Base-by-base conservation (phyloP, 2,113 vertebrate genomes). In the Regulus satrapa region DNA sequence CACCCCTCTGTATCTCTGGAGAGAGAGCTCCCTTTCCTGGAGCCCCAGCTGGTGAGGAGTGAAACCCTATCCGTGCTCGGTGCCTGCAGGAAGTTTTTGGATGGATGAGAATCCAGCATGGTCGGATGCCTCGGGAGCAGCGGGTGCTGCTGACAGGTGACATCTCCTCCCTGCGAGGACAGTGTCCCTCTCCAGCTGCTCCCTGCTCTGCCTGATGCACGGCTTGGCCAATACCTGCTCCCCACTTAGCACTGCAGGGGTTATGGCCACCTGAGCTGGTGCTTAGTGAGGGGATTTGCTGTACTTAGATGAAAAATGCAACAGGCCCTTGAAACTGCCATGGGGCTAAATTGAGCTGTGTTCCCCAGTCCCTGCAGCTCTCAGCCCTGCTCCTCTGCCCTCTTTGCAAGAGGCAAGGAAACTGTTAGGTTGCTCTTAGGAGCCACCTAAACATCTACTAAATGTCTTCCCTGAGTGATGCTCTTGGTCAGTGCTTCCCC, bases 291-390 rank as follows among this genome's bases (percentile, higher is more conserved):
- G 67, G 75, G 75, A 92, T 95, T 93, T 96, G 54, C 78, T 88
- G 85, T 90, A 18, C 91, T 94, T 83, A 90, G 43, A 25, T 43
- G 36, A 76, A 93, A 93, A 93, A 94, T 92, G 85, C 71, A 92
- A 7, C 67, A 83, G 90, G 81, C 95, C 38, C 85, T 89, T 93
- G 34, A 43, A 82, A 93, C 20, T 92, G 58, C 46, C 56, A 38
- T 31, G 66, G 36, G 38, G 88, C 52, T 80, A 91, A 95, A 86
- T 23, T 49, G 78, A 78, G 77, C 67, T 85, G 66, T 15, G 31
- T 82, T 93, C 85, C 78, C 48, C 31, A 48, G 20, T 46, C 81
- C 32, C n/a, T n/a, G 66, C 69, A 71, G 80, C 55, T 87, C 87
- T 67, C 51, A 24, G 55, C 55, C 62, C 18, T 85, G 32, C 83